Evolutionary conservation across 2,888 invertebrate genomes (phyloP), one percentile per base, ranked within the genome.

Genomic region (Neoaliturus tenellus): DNA sequence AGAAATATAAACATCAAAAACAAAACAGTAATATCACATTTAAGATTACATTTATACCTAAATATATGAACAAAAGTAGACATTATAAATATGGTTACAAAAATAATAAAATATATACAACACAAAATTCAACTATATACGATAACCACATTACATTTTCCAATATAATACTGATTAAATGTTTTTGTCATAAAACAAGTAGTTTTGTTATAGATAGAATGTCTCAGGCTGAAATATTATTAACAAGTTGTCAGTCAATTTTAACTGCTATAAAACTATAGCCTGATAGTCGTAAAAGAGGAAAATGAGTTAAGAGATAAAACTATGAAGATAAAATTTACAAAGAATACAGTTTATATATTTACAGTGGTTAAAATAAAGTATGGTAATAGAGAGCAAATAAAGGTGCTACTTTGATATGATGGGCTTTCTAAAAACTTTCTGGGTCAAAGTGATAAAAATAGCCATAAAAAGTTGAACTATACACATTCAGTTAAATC

Each of bases 1-100:
- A 75, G 75, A 75, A 75, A 75, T 75, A 75, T 44, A 75, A 73
- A 75, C 75, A 75, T 75, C 75, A 44, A 48, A 44, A 75, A 69
- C 69, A 75, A 75, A 75, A 75, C 75, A 75, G 39, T 44, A 69
- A 75, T 75, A 75, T 75, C 75, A 75, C 75, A 75, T 75, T 44
- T 75, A 28, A 75, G 35, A 44, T 48, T 69, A 33, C 25, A 23
- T n/a, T n/a, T 31, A 69, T 39, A 71, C 23, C 2, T 41, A 39
- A 3, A n/a, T 23, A n/a, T 39, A 71, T 23, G 2, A 71, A 71
- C n/a, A n/a, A n/a, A n/a, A n/a, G n/a, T n/a, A n/a, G n/a, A n/a
- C 31, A 71, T 39, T 14, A 71, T 8, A 28, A 39, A 71, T 39
- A 71, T 39, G 12, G 35, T 31, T 44, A 14, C 3, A 14, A 44